Base-by-base conservation (phyloP, 2,888 invertebrate species). In the Tetragonisca angustula region DNA sequence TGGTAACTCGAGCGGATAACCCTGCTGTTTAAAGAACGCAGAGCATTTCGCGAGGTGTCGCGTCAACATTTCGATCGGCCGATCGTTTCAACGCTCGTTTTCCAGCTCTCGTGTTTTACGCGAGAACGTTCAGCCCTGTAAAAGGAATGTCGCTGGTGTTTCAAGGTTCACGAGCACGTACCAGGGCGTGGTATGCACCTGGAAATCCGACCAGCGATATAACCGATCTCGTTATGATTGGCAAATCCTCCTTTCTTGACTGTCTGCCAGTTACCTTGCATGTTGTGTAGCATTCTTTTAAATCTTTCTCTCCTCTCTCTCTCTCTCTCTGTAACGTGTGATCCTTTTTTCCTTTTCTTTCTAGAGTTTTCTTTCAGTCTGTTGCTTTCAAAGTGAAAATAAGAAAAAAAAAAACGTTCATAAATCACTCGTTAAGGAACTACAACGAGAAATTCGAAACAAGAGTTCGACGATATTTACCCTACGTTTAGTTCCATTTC, bases 161-260 rank as follows among this genome's bases (percentile, higher is more conserved):
- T 89, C 89, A 89, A 89, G 89, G 89, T 89, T 89, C 79, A 62
- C 78, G 64, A 83, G 79, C 82, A 77, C 87, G 89, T 89, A 89
- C 86, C 89, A 88, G 88, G 89, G 88, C 87, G 89, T 85, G 88
- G 80, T 83, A 84, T 86, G 86, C 85, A 80, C 82, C 80, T 88
- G 86, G 87, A 82, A 88, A 88, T 75, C 75, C 67, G 65, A 87
- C 59, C 67, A 64, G 75, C 80, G 19, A 87, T 85, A 88, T 83
- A 85, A 85, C 73, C 83, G 85, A 87, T 88, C 87, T 81, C 72
- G 76, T 87, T 87, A 83, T 80, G 88, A 88, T 88, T 85, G 80
- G 78, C 75, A 87, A 88, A 87, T 82, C 81, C 50, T 52, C 32
- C 17, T 15, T 43, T 27, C 32, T 36, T 43, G n/a, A 2, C 27